Evolutionary conservation across 2,113 vertebrate species (phyloP).

Genomic region (Myotis yumanensis): DNA sequence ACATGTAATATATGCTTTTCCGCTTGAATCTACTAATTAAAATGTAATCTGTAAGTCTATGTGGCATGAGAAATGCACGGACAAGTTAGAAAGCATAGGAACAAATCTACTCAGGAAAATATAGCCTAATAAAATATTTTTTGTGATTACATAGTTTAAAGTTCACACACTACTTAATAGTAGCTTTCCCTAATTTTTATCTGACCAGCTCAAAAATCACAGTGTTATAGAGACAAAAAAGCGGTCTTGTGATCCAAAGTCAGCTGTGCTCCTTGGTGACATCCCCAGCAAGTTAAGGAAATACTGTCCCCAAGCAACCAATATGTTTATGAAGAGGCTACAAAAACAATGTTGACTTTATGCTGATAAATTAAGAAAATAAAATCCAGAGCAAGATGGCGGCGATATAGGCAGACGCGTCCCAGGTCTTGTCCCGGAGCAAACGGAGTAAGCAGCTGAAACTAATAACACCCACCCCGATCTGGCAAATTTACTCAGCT

Average conservation of each 20-base stretch:
- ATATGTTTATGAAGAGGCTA: background rate
- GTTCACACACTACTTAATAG: background rate
- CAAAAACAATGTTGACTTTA: background rate
- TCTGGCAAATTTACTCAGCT: too few species aligned
- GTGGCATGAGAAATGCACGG: background rate
- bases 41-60: background rate
- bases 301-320: background rate
- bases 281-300: background rate
- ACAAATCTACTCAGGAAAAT: background rate
- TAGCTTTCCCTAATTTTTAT: background rate
- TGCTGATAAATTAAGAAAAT: background rate
- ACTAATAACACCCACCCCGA: too few species aligned
- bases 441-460: too few species aligned
- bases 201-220: background rate
- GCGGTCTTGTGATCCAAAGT: background rate
- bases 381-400: too few species aligned
- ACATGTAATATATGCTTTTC: background rate
- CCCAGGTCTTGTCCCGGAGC: too few species aligned
- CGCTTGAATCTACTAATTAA: background rate
- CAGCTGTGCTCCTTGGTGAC: background rate
- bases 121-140: background rate
- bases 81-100: background rate
- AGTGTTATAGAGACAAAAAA: background rate
- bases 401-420: too few species aligned
- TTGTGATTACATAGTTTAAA: background rate